Evolutionary conservation across 2,113 vertebrate species (phyloP).

Genomic region (Salminus brasiliensis): DNA sequence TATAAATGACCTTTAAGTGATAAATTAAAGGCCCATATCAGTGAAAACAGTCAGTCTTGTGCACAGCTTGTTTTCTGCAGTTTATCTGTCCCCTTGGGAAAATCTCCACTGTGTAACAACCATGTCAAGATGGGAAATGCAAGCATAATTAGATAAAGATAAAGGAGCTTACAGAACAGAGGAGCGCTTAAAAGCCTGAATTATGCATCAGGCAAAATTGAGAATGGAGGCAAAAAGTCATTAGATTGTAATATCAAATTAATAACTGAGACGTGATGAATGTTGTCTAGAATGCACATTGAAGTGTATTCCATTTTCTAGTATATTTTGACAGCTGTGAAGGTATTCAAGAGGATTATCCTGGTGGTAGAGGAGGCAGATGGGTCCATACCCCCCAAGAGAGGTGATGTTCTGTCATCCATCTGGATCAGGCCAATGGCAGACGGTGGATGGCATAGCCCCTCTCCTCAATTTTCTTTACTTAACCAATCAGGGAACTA

Average conservation of each 20-base stretch:
- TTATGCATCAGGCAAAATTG: not conserved
- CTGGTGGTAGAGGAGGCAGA: slow-evolving; percentile 74
- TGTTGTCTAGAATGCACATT: not conserved
- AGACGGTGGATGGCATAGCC: slow-evolving; percentile 54
- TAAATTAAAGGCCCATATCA: not conserved
- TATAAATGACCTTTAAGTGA: slow-evolving; percentile 27
- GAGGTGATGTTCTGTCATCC: slow-evolving; percentile 45
- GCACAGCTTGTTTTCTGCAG: not conserved
- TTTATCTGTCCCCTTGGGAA: not conserved
- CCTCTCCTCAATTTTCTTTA: slow-evolving; percentile 63
- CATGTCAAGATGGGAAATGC: not conserved
- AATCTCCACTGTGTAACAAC: not conserved
- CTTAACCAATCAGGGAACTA: slow-evolving; percentile 70
- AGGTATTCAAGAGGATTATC: slow-evolving; percentile 78
- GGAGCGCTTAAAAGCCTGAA: not conserved
- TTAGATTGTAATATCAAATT: not conserved
- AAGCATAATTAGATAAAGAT: not conserved
- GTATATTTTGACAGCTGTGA: slow-evolving; percentile 69
- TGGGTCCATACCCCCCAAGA: slow-evolving; percentile 64
- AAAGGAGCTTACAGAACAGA: not conserved
- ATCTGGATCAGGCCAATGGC: slow-evolving; percentile 62
- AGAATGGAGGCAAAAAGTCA: not conserved
- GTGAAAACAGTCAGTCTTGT: not conserved
- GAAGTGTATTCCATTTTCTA: not conserved
- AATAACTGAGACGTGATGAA: not conserved